These are phyloP conservation scores for Barypeithes pellucidus DNA, from an alignment of 2,888 invertebrate species.

Conservation along the genomic window DNA sequence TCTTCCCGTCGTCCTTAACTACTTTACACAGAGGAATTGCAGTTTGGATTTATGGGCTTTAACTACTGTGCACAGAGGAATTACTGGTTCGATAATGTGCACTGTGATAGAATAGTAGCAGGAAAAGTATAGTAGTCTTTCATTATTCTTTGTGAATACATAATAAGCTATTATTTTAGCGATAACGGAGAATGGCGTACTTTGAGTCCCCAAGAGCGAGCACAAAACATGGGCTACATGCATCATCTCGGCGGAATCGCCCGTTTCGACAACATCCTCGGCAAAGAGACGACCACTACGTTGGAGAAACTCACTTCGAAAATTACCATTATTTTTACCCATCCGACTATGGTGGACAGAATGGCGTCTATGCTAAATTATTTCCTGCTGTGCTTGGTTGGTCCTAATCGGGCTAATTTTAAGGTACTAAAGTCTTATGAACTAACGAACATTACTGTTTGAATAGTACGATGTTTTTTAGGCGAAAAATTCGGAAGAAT, in stretches of 20 bases:
- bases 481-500: conserved; percentile 92
- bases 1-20: no score
- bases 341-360: conserved; percentile 92
- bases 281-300: conserved; percentile 89
- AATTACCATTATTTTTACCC: conserved; percentile 89
- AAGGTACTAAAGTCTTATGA: conserved; percentile 74
- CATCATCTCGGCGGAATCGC: conserved; percentile 88
- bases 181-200: conserved; percentile 84
- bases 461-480: conserved; percentile 66
- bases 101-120: no score
- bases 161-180: conserved; percentile 66
- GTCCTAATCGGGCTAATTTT: conserved; percentile 92
- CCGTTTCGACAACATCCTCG: conserved; percentile 93
- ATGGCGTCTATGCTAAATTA: conserved; percentile 97
- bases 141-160: conserved; percentile 2
- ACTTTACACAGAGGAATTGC: no score
- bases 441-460: no score
- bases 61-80: no score
- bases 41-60: no score
- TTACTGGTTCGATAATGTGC: no score
- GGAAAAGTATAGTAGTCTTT: no score
- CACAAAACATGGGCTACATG: conserved; percentile 82
- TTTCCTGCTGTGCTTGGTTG: conserved; percentile 90
- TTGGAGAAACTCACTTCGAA: conserved; percentile 84
- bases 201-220: conserved; percentile 80